Conservation (phyloP, 2,888 invertebrate species). For the Cryptus armator region DNA sequence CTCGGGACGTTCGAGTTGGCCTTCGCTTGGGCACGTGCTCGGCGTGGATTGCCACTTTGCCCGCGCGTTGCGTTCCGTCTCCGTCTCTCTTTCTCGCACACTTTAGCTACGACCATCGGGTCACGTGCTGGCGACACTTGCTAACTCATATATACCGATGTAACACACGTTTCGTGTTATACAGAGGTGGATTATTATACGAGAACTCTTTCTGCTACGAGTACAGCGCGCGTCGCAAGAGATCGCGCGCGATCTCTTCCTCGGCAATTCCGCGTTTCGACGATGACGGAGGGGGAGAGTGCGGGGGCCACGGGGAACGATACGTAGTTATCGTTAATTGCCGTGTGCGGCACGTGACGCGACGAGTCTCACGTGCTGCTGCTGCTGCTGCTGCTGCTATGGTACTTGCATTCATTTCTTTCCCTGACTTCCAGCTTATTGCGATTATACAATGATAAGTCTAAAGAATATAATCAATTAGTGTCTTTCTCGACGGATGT, state of each 20-base stretch:
- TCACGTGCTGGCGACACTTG: slow-evolving; percentile 62
- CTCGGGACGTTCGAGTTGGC: slow-evolving; percentile 48
- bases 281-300: neutral
- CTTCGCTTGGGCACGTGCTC: slow-evolving; percentile 66
- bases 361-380: slow-evolving; percentile 48
- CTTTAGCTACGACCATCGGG: slow-evolving; percentile 2
- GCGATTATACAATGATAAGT: slow-evolving; percentile 1
- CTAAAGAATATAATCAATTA: neutral
- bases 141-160: slow-evolving; percentile 22
- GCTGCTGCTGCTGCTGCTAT: too few species aligned
- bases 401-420: neutral
- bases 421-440: neutral
- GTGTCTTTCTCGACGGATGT: neutral
- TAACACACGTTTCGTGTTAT: slow-evolving; percentile 11
- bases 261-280: neutral
- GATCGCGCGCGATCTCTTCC: slow-evolving; percentile 14
- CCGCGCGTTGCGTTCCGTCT: slow-evolving; percentile 38
- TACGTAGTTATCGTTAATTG: slow-evolving; percentile 49
- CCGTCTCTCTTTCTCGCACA: neutral
- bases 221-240: slow-evolving; percentile 14
- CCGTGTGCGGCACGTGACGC: slow-evolving; percentile 50
- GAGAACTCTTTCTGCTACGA: slow-evolving; percentile 23
- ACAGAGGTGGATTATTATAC: slow-evolving; percentile 3
- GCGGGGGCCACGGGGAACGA: neutral
- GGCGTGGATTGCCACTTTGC: slow-evolving; percentile 64